Conservation (phyloP, 2,113 vertebrate species). For the Onychorhynchus coronatus region DNA sequence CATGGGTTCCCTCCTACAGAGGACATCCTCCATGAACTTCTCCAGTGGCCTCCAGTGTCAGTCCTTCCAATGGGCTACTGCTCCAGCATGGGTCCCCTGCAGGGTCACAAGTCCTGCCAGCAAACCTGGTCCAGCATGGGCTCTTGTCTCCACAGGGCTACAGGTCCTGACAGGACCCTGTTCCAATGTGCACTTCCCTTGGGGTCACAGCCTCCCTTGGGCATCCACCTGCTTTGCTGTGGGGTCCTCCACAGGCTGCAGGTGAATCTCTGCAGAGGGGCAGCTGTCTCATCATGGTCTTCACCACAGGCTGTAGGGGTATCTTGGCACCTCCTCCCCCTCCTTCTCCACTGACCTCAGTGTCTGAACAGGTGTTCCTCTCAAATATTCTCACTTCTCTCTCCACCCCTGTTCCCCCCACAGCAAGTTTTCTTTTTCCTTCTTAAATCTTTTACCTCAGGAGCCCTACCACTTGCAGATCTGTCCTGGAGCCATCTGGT, state of each 20-base stretch:
- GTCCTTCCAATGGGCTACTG: background rate
- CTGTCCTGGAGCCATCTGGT: fast-evolving
- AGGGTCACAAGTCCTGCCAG: background rate
- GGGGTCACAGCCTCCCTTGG: background rate
- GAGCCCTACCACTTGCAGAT: background rate
- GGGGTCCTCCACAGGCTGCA: background rate
- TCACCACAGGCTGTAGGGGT: background rate
- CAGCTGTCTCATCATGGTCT: background rate
- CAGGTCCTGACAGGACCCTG: background rate
- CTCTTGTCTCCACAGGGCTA: background rate
- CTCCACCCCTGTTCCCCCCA: background rate
- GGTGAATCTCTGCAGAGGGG: background rate
- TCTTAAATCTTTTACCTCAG: background rate
- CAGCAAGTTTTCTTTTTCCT: background rate
- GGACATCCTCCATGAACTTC: background rate
- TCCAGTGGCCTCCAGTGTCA: background rate
- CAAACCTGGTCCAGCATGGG: background rate
- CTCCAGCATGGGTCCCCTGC: background rate
- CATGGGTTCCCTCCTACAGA: background rate
- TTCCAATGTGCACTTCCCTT: background rate
- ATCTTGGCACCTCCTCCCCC: background rate
- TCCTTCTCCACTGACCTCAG: too few species aligned
- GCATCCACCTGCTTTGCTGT: background rate
- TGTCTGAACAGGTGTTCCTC: background rate
- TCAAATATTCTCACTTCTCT: background rate